A percentile compares a stretch with the other conserved stretches of the same genome.
Conservation (phyloP, 2,797 vertebrate genomes). For the Discoglossus pictus region DNA sequence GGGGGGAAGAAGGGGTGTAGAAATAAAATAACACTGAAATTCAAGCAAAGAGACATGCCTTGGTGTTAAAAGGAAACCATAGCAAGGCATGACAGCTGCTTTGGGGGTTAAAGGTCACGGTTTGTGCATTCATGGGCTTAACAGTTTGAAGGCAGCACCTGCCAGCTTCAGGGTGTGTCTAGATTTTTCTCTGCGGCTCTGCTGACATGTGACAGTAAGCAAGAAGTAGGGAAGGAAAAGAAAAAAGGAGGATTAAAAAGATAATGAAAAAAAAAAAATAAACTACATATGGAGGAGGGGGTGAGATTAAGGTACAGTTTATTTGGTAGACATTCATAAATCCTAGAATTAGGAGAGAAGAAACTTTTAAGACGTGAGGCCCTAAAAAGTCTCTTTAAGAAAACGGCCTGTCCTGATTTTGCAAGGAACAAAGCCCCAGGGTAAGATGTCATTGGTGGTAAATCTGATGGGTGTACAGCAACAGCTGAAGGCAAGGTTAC, state of each 20-base stretch:
- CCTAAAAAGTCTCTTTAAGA: no score
- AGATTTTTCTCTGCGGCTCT: constrained; percentile 17
- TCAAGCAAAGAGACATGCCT: constrained; percentile 28
- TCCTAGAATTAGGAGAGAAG: not conserved
- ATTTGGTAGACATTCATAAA: constrained; percentile 30
- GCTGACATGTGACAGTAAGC: constrained; percentile 31
- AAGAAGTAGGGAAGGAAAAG: not conserved
- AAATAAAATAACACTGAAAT: constrained; percentile 11
- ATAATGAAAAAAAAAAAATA: constrained; percentile 40
- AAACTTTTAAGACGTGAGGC: not conserved
- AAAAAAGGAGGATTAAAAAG: constrained; percentile 23
- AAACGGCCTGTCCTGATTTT: no score
- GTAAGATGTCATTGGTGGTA: no score
- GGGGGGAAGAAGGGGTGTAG: not conserved
- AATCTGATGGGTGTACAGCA: no score
- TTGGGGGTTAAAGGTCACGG: constrained; percentile 40
- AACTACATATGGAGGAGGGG: constrained; percentile 29
- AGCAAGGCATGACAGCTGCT: constrained; percentile 42
- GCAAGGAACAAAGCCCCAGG: no score
- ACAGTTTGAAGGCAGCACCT: constrained; percentile 51
- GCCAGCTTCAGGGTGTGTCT: constrained; percentile 48
- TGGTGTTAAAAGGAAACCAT: constrained; percentile 36
- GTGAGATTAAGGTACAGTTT: constrained; percentile 23
- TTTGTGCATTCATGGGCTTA: constrained; percentile 51
- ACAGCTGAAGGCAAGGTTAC: no score